A percentile compares a stretch with the other conserved stretches of the same genome.
Evolutionary conservation across 2,888 invertebrate genomes (phyloP).

Genomic region (Rhabditoides inermis): DNA sequence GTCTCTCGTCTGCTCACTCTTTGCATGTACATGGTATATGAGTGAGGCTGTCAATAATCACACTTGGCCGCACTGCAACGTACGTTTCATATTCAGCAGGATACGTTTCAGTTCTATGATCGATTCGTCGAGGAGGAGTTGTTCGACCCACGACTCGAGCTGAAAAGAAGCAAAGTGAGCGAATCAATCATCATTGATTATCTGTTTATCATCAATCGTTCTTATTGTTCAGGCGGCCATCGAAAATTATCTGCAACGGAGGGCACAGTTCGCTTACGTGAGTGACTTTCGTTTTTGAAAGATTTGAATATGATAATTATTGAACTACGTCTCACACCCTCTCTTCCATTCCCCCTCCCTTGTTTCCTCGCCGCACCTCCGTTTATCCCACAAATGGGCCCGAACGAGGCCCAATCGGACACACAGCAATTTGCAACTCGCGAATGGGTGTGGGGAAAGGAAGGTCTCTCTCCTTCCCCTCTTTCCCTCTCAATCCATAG

Average conservation of each 20-base stretch:
- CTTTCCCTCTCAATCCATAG: neutral
- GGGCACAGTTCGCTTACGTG: constrained; percentile 46
- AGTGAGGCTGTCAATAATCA: neutral
- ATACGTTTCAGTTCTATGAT: constrained; percentile 24
- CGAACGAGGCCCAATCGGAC: too few species aligned
- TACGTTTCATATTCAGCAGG: neutral
- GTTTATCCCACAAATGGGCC: too few species aligned
- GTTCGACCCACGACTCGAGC: constrained; percentile 43
- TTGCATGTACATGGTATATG: constrained; percentile 2
- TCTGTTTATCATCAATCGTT: too few species aligned
- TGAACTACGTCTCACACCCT: neutral
- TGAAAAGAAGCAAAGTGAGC: constrained; percentile 35
- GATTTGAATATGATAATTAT: too few species aligned
- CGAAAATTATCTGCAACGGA: constrained; percentile 41
- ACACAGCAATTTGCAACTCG: too few species aligned
- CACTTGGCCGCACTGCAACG: neutral
- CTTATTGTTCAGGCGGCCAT: too few species aligned
- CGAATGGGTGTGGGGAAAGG: too few species aligned
- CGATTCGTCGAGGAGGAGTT: constrained; percentile 40
- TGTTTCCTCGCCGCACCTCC: neutral
- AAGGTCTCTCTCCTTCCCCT: too few species aligned
- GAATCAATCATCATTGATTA: too few species aligned
- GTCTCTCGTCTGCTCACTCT: neutral
- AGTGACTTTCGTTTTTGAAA: too few species aligned
- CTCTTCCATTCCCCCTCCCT: neutral